Evolutionary conservation across 37 sponge, comb jelly and placozoan genomes (phyloP).

Genomic region (Ianthella basta): DNA sequence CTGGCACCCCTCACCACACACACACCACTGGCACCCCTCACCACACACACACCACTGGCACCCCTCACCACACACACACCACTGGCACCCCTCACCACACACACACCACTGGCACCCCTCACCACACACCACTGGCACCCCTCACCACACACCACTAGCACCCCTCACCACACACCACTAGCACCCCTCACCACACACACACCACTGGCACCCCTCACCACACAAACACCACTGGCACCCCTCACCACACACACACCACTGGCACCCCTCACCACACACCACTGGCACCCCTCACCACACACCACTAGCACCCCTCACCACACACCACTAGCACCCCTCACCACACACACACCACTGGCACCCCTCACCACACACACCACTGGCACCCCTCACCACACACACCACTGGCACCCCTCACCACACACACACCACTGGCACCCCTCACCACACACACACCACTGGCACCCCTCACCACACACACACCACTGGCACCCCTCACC

Average conservation of each 20-base stretch:
- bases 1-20: neutral
- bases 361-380: neutral
- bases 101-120: no score
- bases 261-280: neutral
- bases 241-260: no score
- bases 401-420: slow-evolving; percentile 5
- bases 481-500: no score
- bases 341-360: neutral
- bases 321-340: no score
- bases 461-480: slow-evolving; percentile 9
- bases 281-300: no score
- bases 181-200: slow-evolving; percentile 4
- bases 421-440: no score
- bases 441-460: neutral
- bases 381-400: neutral
- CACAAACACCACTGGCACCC: neutral
- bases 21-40: slow-evolving; percentile 1
- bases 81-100: slow-evolving; percentile 15
- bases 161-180: no score
- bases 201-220: neutral
- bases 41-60: no score
- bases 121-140: no score
- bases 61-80: neutral
- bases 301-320: slow-evolving; percentile 2
- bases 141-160: no score